Evolutionary conservation across 2,797 vertebrate species (phyloP), one percentile per base, ranked within the genome.

Genomic region (Smutsia temminckii): DNA sequence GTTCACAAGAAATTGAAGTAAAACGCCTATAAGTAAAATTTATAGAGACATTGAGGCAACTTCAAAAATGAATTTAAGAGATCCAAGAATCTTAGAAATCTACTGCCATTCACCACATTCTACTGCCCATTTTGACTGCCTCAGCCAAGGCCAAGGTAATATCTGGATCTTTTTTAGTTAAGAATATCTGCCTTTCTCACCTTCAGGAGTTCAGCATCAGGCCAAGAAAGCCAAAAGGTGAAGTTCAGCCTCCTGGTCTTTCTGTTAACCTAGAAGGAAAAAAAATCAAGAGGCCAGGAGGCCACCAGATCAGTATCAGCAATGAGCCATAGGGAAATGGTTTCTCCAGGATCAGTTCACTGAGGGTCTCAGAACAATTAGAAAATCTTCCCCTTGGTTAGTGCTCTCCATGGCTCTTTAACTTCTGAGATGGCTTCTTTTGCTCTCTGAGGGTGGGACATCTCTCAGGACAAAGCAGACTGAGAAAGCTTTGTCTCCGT

Each of bases 1-100:
- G 34, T 72, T 96, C 94, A 81, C 42, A 85, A 84, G 75, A 96
- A 95, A 95, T 87, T 72, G 72, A 21, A 92, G 53, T 74, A 92
- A 85, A 74, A 72, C 69, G 21, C 40, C 61, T 91, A 23, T 68
- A 63, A 87, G 40, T 80, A 95, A 93, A 91, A 90, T 74, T 92
- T 37, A 77, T 27, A 90, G 63, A 46, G 89, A 64, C 78, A 77
- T 64, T 78, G 32, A 84, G 14, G 27, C 55, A 72, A 91, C 32
- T 91, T 95, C 8, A 89, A 93, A 94, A 81, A 46, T 7, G 7
- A 55, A 89, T 55, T 74, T 92, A 77, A 88, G 42, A 91, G 61
- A 55, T 68, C 27, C 40, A 90, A 91, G 55, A 83, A 55, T 57
- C 53, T 71, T 8, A 92, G 51, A 77, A 78, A 61, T 84, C 20